These are phyloP conservation scores for Lamellibrachia satsuma DNA, from an alignment of 2,888 invertebrate genomes.

Conservation along the genomic window DNA sequence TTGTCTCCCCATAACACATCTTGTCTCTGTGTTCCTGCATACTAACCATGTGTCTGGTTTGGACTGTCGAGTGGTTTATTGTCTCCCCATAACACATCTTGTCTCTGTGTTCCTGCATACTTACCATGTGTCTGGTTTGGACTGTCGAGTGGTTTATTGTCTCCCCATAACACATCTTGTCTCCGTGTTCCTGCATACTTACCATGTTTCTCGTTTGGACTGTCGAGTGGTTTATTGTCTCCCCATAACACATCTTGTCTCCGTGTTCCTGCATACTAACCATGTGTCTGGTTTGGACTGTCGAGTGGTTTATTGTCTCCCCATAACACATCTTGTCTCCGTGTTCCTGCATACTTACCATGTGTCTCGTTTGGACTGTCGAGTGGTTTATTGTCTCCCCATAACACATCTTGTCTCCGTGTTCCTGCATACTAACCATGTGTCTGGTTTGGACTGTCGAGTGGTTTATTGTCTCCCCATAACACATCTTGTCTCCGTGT, in stretches of 20 bases:
- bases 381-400: background rate
- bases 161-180: slow-evolving; percentile 17
- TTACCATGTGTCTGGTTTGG: background rate
- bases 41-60: background rate
- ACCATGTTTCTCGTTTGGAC: background rate
- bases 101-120: background rate
- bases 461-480: slow-evolving; percentile 9
- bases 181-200: background rate
- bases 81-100: slow-evolving; percentile 8
- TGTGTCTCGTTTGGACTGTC: background rate
- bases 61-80: slow-evolving; percentile 5
- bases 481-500: background rate
- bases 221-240: background rate
- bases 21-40: background rate
- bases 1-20: slow-evolving; percentile 10
- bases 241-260: slow-evolving; percentile 17
- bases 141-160: background rate
- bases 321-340: background rate
- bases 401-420: background rate
- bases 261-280: background rate
- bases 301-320: background rate
- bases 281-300: background rate
- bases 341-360: background rate
- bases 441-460: background rate
- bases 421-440: background rate